phyloP scores from a whole-genome alignment of 2,888 invertebrate species.

The Pollenia labialis region DNA sequence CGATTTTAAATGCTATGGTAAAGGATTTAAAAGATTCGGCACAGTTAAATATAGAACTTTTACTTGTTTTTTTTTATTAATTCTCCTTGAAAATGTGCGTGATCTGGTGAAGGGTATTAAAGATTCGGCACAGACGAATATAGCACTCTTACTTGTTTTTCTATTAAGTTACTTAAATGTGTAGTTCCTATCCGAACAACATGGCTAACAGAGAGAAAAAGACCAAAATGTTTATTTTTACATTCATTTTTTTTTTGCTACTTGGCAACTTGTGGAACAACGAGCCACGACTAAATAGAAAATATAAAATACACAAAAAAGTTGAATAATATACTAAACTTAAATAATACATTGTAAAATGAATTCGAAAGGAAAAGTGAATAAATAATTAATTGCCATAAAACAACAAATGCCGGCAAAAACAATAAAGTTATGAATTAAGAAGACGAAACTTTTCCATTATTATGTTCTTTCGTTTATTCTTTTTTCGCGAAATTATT shows the following conservation, averaged over 20 bases:
- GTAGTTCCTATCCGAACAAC: conserved; percentile 18
- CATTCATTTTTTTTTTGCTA: not conserved
- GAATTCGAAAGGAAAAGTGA: conserved; percentile 55
- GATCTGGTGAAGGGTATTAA: too few species aligned
- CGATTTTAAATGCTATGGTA: too few species aligned
- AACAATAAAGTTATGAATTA: not conserved
- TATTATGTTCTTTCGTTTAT: too few species aligned
- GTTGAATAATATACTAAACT: not conserved
- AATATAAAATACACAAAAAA: conserved; percentile 29
- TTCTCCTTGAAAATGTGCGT: too few species aligned
- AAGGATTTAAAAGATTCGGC: too few species aligned
- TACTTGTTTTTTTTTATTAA: too few species aligned
- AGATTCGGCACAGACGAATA: too few species aligned
- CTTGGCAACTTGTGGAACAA: conserved; percentile 13
- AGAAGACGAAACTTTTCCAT: not conserved
- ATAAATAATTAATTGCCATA: conserved; percentile 43
- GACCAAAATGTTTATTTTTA: conserved; percentile 4
- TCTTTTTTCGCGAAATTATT: too few species aligned
- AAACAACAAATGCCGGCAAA: conserved; percentile 27
- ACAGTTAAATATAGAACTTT: too few species aligned
- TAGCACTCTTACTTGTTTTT: not conserved
- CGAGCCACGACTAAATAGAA: conserved; percentile 5
- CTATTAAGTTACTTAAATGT: conserved; percentile 18
- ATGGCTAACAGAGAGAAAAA: not conserved
- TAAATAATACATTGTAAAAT: conserved; percentile 15